Evolutionary conservation across 1,140 invertebrate species (phyloP), one percentile per base, ranked within the genome.

Genomic region (Branchinecta lindahli): DNA sequence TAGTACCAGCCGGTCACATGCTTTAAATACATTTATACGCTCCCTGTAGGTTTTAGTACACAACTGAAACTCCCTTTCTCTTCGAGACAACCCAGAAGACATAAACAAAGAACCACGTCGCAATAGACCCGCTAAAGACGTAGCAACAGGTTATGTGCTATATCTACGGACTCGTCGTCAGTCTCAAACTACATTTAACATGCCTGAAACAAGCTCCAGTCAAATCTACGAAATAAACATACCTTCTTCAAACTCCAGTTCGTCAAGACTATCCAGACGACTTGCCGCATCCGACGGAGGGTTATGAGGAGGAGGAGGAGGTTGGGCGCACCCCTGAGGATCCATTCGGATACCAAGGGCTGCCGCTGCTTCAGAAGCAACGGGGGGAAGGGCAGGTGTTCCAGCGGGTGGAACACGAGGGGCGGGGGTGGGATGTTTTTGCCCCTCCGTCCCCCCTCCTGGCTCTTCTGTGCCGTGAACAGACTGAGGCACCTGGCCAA

Each of bases 341-440:
- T 74, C 69, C 61, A 67, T 68, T 44, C 68, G 68, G 69, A 70
- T 12, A 52, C 72, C 7, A 61, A 33, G 45, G 66, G 47, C 61
- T 9, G 72, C 20, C 12, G 52, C 52, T 15, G 12, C 52, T 18
- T 61, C 52, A 61, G 52, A 18, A 61, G 61, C 72, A 44, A 45
- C 45, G 21, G 65, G 33, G 10, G 44, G 66, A 21, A 46, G 33
- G 15, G 67, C 66, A 70, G 45, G 70, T 44, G 69, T 66, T 20
- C 72, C 72, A 68, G 66, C 68, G 21, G 66, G 75, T 70, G 72
- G 73, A 70, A 74, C 75, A 70, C 71, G 72, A 66, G 70, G 72
- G 10, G 69, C 73, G 69, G 71, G 33, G 45, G 68, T 69, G 12
- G 71, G 68, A 10, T 45, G 18, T 20, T 46, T 45, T 8, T 44